Conservation (phyloP, 2,888 invertebrate species). For the Lasioglossum figueresi region DNA sequence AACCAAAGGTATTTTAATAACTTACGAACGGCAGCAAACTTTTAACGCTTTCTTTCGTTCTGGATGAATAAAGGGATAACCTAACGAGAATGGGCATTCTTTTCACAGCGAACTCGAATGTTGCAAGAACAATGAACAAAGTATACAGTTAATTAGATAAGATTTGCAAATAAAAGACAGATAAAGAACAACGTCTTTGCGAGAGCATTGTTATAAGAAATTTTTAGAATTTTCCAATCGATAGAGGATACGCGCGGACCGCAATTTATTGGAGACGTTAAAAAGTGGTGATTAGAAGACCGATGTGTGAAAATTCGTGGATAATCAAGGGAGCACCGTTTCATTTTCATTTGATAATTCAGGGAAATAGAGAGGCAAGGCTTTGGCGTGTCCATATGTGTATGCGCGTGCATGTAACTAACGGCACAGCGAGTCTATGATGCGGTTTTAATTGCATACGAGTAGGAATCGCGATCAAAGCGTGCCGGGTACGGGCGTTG, state of each 20-base stretch:
- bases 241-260: too few species aligned
- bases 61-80: background rate
- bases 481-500: background rate
- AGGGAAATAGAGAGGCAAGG: slow-evolving; percentile 19
- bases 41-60: background rate
- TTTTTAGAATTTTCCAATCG: background rate
- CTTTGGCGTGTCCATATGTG: background rate
- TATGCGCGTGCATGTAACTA: slow-evolving; percentile 24
- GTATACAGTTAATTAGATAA: background rate
- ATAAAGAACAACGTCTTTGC: too few species aligned
- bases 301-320: too few species aligned
- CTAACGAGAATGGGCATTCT: background rate
- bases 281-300: background rate
- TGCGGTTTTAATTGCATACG: slow-evolving; percentile 56
- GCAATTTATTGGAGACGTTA: too few species aligned
- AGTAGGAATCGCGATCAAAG: slow-evolving; percentile 50
- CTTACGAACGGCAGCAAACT: background rate
- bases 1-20: background rate
- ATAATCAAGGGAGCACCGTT: slow-evolving; percentile 13
- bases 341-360: slow-evolving; percentile 36
- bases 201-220: too few species aligned
- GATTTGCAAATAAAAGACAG: background rate
- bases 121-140: background rate
- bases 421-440: slow-evolving; percentile 46
- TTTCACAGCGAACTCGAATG: background rate